Evolutionary conservation across 2,113 vertebrate species (phyloP).

Genomic region (Phasianus colchicus): DNA sequence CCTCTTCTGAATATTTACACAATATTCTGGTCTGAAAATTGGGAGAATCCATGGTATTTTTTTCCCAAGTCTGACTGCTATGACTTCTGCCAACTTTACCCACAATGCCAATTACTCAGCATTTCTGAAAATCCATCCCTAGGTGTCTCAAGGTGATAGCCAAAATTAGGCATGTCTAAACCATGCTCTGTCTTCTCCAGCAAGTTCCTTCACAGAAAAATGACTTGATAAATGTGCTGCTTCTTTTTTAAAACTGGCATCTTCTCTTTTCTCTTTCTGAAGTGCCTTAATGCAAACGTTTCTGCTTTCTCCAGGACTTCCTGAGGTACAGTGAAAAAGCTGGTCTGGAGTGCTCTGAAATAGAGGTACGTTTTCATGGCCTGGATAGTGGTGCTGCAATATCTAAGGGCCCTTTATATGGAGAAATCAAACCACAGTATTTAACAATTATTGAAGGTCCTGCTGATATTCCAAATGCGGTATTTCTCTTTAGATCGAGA

Average conservation of each 20-base stretch:
- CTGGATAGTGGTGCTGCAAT: not conserved
- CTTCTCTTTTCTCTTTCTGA: conserved; percentile 31
- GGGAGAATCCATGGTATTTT: not conserved
- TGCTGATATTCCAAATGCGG: not conserved
- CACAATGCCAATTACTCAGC: not conserved
- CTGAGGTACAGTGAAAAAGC: conserved; percentile 94
- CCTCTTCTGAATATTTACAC: not conserved
- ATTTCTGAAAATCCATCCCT: not conserved
- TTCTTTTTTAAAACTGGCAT: conserved; percentile 7
- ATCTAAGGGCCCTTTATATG: not conserved
- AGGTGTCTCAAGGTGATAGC: not conserved
- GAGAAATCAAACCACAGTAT: not conserved
- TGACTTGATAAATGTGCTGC: not conserved
- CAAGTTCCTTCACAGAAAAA: not conserved
- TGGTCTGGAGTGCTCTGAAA: conserved; percentile 92
- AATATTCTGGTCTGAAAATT: not conserved
- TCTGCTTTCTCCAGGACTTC: conserved; percentile 87
- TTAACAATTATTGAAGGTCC: not conserved
- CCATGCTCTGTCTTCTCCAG: not conserved
- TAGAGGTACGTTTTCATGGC: conserved; percentile 83
- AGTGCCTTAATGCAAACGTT: conserved; percentile 50
- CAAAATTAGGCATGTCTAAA: not conserved
- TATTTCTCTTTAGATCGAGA: not conserved
- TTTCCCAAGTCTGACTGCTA: not conserved
- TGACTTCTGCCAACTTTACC: not conserved